These are phyloP conservation scores for Resseliella maxima DNA, from an alignment of 2,888 invertebrate genomes.

Conservation along the genomic window DNA sequence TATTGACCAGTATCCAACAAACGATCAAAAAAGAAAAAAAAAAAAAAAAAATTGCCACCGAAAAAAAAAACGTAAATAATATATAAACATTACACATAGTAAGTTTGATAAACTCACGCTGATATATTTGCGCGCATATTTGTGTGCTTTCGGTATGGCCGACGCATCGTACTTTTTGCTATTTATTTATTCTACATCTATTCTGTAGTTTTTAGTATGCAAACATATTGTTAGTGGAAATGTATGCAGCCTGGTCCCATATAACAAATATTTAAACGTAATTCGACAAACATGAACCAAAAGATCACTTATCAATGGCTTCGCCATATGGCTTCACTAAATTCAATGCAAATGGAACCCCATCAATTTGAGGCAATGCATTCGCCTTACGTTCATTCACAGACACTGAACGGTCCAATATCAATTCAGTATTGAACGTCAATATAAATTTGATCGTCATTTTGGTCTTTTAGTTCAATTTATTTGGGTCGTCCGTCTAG, in stretches of 20 bases:
- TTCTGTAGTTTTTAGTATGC: not conserved
- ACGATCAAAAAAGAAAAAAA: not conserved
- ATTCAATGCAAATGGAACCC: too few relatives aligned
- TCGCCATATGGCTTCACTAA: not conserved
- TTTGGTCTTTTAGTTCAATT: too few relatives aligned
- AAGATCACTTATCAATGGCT: conserved; percentile 33
- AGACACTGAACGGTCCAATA: too few relatives aligned
- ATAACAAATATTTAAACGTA: conserved; percentile 21
- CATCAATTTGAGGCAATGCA: too few relatives aligned
- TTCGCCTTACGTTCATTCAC: too few relatives aligned
- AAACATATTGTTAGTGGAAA: conserved; percentile 2
- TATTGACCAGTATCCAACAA: not conserved
- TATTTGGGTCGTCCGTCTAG: too few relatives aligned
- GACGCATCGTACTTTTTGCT: not conserved
- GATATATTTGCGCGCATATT: not conserved
- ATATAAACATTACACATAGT: too few relatives aligned
- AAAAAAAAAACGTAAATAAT: not conserved
- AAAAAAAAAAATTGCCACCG: not conserved
- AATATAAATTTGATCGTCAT: too few relatives aligned
- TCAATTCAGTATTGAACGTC: too few relatives aligned
- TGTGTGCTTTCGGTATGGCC: not conserved
- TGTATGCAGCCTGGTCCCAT: not conserved
- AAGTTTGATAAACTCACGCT: not conserved
- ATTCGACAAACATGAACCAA: conserved; percentile 5
- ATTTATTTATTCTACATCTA: conserved; percentile 26